Base-by-base conservation (phyloP, 2,888 invertebrate species). In the Dichetophora obliterata region DNA sequence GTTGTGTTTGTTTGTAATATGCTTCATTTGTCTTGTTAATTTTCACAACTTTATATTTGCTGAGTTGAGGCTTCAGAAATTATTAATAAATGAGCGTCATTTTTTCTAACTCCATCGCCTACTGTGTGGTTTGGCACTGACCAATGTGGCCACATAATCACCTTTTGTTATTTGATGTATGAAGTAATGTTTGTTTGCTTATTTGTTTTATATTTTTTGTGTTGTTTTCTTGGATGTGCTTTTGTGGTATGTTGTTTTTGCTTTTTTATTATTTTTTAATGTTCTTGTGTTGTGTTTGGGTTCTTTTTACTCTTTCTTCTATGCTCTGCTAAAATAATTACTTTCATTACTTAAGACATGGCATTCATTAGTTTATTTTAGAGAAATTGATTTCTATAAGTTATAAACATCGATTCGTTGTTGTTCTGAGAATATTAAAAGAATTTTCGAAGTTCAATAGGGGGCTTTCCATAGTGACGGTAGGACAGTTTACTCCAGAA, bases 1-100 rank as follows among this genome's bases (percentile, higher is more conserved):
- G n/a, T 37, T 27, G 9, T 24, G 16, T 24, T 31, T 54, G 11
- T 34, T 70, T 54, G 54, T 70, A 70, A 70, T 70, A 34, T 70
- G 57, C 70, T 37, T 57, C 70, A 70, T 70, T 70, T 70, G 57
- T 48, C 68, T 24, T 75, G 24, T 75, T 59, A 75, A 59, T 75
- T 31, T 50, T 68, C 48, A 43, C 37, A 59, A 75, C 43, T 65
- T 69, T 65, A 14, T 61, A 43, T 37, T 61, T 24, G 72, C 16
- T 72, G 57, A 71, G 57, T 57, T 57, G 73, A n/a, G 19, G 19
- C 34, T 24, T 68, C 19, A 24, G 65, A 65, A 22, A 54, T 74
- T 74, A 65, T 74, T 63, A 74, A 74, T 65, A 74, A 74, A 65
- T 74, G 74, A 74, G 34, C 27, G 34, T 54, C 65, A 54, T 65